Evolutionary conservation across 2,888 invertebrate genomes (phyloP).

Genomic region (Ephialtes manifestator): DNA sequence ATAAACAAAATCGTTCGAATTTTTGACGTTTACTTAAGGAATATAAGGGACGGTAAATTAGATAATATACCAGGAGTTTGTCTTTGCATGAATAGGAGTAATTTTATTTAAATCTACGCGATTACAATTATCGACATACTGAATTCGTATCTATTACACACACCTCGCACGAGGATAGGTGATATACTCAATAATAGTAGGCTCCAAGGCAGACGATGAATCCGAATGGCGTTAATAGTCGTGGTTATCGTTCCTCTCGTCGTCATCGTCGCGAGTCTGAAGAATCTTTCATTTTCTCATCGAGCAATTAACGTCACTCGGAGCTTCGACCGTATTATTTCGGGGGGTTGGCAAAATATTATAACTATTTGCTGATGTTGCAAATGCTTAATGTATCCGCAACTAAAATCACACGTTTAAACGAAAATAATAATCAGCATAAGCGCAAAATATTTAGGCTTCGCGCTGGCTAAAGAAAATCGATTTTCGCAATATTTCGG

Average conservation of each 20-base stretch:
- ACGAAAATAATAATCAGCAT: background rate
- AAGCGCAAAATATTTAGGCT: background rate
- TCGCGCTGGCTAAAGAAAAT: background rate
- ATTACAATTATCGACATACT: slow-evolving; percentile 67
- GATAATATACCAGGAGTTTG: slow-evolving; percentile 5
- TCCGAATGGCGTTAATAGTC: slow-evolving; percentile 42
- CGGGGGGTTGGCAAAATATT: slow-evolving; percentile 13
- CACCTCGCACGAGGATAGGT: slow-evolving; percentile 52
- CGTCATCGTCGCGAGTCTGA: background rate
- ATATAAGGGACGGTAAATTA: background rate
- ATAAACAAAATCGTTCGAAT: too few relatives aligned
- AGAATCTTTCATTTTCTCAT: slow-evolving; percentile 5
- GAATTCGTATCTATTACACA: slow-evolving; percentile 65
- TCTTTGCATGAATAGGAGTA: slow-evolving; percentile 53
- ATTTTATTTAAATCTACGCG: slow-evolving; percentile 67
- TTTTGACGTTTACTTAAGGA: background rate
- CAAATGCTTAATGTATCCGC: background rate
- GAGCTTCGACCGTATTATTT: slow-evolving; percentile 2
- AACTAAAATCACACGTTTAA: slow-evolving; percentile 8
- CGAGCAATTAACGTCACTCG: slow-evolving; percentile 20
- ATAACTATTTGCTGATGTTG: background rate
- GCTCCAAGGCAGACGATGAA: slow-evolving; percentile 57
- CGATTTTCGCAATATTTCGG: background rate
- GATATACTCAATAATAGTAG: slow-evolving; percentile 56
- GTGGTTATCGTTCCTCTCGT: background rate